Base-by-base conservation (phyloP, 2,888 invertebrate genomes). In the Pogonocherus hispidulus region DNA sequence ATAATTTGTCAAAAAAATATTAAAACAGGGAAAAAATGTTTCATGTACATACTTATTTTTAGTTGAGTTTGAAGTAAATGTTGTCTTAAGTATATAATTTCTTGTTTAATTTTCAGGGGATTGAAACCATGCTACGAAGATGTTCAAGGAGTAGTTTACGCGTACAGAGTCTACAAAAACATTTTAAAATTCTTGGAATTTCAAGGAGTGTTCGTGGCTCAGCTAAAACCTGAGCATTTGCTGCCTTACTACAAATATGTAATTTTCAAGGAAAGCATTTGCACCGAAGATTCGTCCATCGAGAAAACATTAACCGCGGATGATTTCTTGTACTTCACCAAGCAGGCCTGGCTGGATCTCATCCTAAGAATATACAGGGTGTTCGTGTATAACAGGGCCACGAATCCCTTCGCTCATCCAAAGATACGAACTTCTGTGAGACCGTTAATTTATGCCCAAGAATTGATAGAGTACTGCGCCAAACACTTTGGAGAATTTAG, bases 321-420 rank as follows among this genome's bases (percentile, higher is more conserved):
- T 0, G 66, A 67, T 3, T 85, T 83, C 64, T 63, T 76, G 37
- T 70, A 76, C 1, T 76, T 83, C 4, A 82, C 82, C 52, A 86
- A 82, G 64, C 86, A 86, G 73, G 86, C 86, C 69, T 91, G 91
- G 91, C 76, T 91, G 16, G 91, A 91, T 78, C 83, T 91, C 35
- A 85, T 90, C 74, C 80, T 91, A 63, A 90, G 91, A 82, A 88
- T 87, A 47, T 91, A 89, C 76, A 91, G 90, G 82, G 86, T 87
- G 19, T 87, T 90, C 49, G 82, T 89, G 4, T 82, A 90, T 77
- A 86, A 86, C 11, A 85, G 87, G 73, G 52, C 69, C 11, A 16
- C 71, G 41, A 59, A n/a, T 22, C 20, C 37, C 1, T 14, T 46
- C 5, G 3, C 6, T 0, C 11, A 5, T 2, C 8, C 1, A 14